These are phyloP conservation scores for Cecropterus lyciades DNA, from an alignment of 1,140 invertebrate genomes.

Conservation along the genomic window DNA sequence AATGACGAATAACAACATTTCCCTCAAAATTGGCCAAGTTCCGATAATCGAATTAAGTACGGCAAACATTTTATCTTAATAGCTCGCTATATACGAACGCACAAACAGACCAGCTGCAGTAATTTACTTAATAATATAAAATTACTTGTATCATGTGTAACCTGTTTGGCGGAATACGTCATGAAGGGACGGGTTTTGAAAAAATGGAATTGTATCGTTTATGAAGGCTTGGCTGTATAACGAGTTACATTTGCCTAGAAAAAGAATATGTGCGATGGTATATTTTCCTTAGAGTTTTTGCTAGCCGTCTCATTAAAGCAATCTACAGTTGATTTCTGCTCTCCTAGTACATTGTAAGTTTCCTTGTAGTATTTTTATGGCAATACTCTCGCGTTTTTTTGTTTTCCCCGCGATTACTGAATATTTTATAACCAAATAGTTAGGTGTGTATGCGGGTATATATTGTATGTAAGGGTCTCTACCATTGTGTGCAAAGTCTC, in stretches of 20 bases:
- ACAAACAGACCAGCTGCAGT: slow-evolving; percentile 52
- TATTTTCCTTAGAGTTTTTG: slow-evolving; percentile 12
- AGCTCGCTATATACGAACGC: slow-evolving; percentile 46
- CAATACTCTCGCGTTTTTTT: too few species aligned
- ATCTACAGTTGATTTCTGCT: slow-evolving; percentile 22
- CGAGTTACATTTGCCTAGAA: slow-evolving; percentile 31
- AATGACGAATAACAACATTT: slow-evolving; percentile 24
- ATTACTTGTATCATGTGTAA: slow-evolving; percentile 54
- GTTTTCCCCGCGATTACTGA: too few species aligned
- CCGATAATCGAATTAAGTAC: slow-evolving; percentile 68
- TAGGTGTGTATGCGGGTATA: too few species aligned
- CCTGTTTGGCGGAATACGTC: slow-evolving; percentile 44
- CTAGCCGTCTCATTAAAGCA: slow-evolving; percentile 18
- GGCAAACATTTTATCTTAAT: slow-evolving; percentile 71
- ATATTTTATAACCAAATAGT: too few species aligned
- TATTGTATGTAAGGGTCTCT: too few species aligned
- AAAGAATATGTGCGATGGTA: slow-evolving; percentile 18
- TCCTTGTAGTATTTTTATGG: background rate
- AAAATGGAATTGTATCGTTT: slow-evolving; percentile 21
- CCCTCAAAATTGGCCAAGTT: slow-evolving; percentile 40
- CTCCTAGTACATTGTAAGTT: slow-evolving; percentile 9
- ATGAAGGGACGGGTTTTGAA: slow-evolving; percentile 21
- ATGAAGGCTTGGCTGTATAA: slow-evolving; percentile 23
- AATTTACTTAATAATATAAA: slow-evolving; percentile 72
- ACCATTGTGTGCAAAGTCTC: too few species aligned